Conservation (phyloP, 1,140 invertebrate genomes). For the Macrostomum lignano region DNA sequence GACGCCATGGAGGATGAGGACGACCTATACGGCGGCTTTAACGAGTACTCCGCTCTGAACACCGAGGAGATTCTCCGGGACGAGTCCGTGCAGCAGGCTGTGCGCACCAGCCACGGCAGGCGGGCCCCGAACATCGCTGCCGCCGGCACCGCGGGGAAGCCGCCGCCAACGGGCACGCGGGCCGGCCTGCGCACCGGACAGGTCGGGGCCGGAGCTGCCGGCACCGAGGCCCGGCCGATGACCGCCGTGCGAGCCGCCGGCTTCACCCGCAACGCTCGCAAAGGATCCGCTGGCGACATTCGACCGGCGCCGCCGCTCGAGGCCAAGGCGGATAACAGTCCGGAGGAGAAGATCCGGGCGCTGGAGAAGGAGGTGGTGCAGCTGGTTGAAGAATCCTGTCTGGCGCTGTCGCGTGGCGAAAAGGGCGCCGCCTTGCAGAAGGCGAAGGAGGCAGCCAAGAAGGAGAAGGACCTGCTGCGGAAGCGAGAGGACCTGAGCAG, state of each 20-base stretch:
- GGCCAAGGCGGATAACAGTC: background rate
- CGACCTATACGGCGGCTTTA: too few species aligned
- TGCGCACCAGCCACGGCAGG: too few species aligned
- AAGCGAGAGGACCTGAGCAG: slow-evolving; percentile 61
- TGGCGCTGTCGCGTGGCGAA: slow-evolving; percentile 35
- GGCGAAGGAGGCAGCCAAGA: slow-evolving; percentile 73
- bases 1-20: too few species aligned
- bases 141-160: too few species aligned
- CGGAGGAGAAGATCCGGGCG: background rate
- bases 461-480: slow-evolving; percentile 54
- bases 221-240: slow-evolving; percentile 42
- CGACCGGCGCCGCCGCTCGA: background rate
- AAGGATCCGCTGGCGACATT: slow-evolving; percentile 11
- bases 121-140: too few species aligned
- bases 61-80: too few species aligned
- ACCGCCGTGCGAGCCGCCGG: slow-evolving; percentile 79
- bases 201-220: too few species aligned
- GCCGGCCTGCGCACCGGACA: too few species aligned
- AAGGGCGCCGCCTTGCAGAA: slow-evolving; percentile 45
- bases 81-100: too few species aligned
- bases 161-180: too few species aligned
- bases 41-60: too few species aligned
- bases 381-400: slow-evolving; percentile 51
- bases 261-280: slow-evolving; percentile 42
- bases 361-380: slow-evolving; percentile 8